Evolutionary conservation across 2,888 invertebrate species (phyloP).

Genomic region (Uropetala carovei): DNA sequence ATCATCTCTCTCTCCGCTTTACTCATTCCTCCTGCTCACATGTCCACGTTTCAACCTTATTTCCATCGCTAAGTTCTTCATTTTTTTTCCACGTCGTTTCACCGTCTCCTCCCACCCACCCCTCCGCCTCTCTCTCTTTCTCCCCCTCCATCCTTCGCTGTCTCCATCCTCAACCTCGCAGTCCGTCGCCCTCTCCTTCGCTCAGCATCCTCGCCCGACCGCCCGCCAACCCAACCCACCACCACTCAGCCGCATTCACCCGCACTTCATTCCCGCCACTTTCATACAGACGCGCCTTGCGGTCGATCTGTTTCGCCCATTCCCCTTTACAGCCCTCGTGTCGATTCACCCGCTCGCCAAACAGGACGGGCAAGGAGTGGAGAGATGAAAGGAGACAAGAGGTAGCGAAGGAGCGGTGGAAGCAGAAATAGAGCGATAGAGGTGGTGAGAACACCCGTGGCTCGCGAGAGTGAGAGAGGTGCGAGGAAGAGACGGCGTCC

Average conservation of each 20-base stretch:
- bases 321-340: background rate
- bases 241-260: slow-evolving; percentile 4
- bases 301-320: background rate
- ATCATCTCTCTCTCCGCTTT: background rate
- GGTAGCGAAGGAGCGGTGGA: background rate
- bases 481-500: too few relatives aligned
- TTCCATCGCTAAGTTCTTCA: background rate
- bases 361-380: background rate
- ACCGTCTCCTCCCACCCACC: background rate
- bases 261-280: background rate
- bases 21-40: background rate
- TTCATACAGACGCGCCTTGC: background rate
- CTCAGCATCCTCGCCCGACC: background rate
- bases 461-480: background rate
- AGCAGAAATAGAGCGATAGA: background rate
- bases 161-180: background rate
- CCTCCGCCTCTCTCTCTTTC: background rate
- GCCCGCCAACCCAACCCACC: background rate
- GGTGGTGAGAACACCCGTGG: background rate
- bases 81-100: background rate
- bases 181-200: background rate
- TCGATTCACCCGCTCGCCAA: background rate
- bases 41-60: background rate
- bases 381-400: background rate
- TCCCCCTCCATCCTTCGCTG: background rate